phyloP scores from a whole-genome alignment of 2,888 invertebrate species.

The Latheticus oryzae region DNA sequence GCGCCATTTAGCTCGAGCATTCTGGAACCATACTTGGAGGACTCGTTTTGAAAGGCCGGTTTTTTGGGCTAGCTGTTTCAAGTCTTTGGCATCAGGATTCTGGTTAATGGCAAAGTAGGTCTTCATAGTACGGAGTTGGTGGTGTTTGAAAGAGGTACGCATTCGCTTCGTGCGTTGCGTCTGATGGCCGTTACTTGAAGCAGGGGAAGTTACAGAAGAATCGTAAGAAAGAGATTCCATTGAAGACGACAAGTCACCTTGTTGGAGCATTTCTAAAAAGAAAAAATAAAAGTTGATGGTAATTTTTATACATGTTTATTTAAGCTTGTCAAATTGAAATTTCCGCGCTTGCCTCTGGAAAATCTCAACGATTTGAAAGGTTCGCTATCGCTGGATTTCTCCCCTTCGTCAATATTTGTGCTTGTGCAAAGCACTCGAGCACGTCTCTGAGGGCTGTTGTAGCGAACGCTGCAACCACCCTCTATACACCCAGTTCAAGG shows the following conservation, averaged over 20 bases:
- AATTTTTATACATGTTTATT: too few species aligned
- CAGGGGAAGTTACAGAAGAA: constrained; percentile 78
- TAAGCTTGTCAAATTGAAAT: too few species aligned
- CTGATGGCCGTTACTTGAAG: constrained; percentile 70
- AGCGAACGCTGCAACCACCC: constrained; percentile 48
- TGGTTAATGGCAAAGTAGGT: constrained; percentile 99
- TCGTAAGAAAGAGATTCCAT: constrained; percentile 84
- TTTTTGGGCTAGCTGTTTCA: constrained; percentile 98
- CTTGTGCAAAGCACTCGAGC: constrained; percentile 50
- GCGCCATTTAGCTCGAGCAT: constrained; percentile 98
- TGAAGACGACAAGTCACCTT: constrained; percentile 79
- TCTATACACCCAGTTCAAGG: constrained; percentile 48
- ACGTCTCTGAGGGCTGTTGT: constrained; percentile 54
- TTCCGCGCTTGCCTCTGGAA: too few species aligned
- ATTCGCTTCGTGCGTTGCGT: constrained; percentile 90
- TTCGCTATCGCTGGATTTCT: constrained; percentile 4
- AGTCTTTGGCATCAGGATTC: constrained; percentile 99
- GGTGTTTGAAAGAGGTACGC: constrained; percentile 99
- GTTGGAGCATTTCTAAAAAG: constrained; percentile 78
- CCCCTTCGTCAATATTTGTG: constrained; percentile 45
- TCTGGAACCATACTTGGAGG: constrained; percentile 99
- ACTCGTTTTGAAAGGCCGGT: constrained; percentile 98
- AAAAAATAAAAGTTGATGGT: too few species aligned
- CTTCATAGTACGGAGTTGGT: constrained; percentile 98
- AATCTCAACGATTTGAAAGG: constrained; percentile 15